Conservation (phyloP, 2,888 invertebrate species). For the Dromius quadrimaculatus region DNA sequence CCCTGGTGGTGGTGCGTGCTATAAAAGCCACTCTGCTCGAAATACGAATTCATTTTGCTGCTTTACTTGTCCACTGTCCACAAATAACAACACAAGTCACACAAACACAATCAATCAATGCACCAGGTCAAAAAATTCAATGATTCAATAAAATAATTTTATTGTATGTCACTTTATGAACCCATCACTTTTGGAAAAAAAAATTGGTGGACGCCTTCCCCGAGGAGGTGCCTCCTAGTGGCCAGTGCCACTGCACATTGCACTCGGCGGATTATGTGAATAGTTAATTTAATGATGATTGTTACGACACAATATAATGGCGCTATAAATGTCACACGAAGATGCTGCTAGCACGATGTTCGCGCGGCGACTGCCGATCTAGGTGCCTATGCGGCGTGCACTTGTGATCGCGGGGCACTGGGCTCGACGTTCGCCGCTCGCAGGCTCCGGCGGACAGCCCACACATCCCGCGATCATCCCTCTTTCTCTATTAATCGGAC, state of each 20-base stretch:
- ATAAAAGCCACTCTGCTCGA: slow-evolving; percentile 96
- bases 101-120: slow-evolving; percentile 22
- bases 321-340: slow-evolving; percentile 46
- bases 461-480: slow-evolving; percentile 65
- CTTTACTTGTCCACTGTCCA: slow-evolving; percentile 1
- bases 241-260: background rate
- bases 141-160: too few relatives aligned
- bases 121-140: slow-evolving; percentile 12
- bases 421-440: slow-evolving; percentile 69
- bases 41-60: slow-evolving; percentile 91
- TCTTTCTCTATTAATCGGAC: slow-evolving; percentile 59
- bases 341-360: slow-evolving; percentile 55
- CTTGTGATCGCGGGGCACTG: slow-evolving; percentile 72
- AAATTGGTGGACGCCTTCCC: slow-evolving; percentile 3
- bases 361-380: slow-evolving; percentile 62
- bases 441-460: slow-evolving; percentile 66
- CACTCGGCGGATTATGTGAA: slow-evolving; percentile 54
- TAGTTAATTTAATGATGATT: slow-evolving; percentile 65
- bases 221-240: slow-evolving; percentile 10
- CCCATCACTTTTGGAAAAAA: background rate
- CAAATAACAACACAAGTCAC: slow-evolving; percentile 14
- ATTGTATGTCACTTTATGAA: background rate
- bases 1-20: slow-evolving; percentile 90
- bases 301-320: slow-evolving; percentile 64
- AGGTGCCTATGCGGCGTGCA: slow-evolving; percentile 68